phyloP scores from a whole-genome alignment of 2,888 invertebrate species.

The Himalopsyche kuldschensis region DNA sequence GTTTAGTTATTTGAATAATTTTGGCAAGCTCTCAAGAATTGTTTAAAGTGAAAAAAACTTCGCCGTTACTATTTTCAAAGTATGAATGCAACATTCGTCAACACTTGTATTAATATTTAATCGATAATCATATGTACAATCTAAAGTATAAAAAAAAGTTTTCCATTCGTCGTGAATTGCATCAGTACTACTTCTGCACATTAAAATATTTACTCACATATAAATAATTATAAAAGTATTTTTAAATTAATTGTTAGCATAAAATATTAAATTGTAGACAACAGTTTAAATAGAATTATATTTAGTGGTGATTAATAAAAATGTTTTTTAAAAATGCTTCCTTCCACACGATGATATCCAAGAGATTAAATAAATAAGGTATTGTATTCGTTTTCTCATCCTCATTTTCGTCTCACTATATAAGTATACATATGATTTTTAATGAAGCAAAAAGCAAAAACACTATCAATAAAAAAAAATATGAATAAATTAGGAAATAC shows the following conservation, averaged over 20 bases:
- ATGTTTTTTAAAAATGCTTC: background rate
- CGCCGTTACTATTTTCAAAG: background rate
- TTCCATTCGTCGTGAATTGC: background rate
- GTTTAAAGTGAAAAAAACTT: background rate
- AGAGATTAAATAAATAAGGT: background rate
- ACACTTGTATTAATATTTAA: background rate
- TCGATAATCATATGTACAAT: background rate
- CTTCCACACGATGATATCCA: background rate
- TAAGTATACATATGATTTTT: too few species aligned
- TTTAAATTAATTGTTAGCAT: background rate
- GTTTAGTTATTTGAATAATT: background rate
- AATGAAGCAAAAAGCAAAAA: too few species aligned
- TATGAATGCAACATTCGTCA: background rate
- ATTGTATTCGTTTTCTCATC: too few species aligned
- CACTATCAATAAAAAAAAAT: too few species aligned
- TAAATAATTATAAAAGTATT: background rate
- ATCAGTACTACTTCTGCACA: background rate
- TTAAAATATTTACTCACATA: background rate
- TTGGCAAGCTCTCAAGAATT: background rate
- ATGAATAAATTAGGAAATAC: too few species aligned
- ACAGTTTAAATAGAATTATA: background rate
- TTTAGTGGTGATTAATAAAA: background rate
- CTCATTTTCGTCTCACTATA: too few species aligned
- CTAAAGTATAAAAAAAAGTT: background rate
- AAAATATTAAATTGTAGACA: too few species aligned